Evolutionary conservation across 2,113 vertebrate genomes (phyloP).

Genomic region (Scomber japonicus): DNA sequence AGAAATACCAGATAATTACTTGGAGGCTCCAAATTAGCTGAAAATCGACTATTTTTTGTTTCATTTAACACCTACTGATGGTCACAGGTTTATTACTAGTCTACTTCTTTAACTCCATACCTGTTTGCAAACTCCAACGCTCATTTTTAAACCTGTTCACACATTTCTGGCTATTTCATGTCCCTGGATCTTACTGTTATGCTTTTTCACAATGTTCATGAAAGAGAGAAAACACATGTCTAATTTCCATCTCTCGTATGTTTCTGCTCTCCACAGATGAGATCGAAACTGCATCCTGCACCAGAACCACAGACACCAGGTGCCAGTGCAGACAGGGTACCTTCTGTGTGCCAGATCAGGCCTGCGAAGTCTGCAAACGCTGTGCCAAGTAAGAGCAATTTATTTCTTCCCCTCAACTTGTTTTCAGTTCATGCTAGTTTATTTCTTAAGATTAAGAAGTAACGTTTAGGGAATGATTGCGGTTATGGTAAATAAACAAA

Average conservation of each 20-base stretch:
- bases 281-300: slow-evolving; percentile 71
- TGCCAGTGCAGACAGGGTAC: slow-evolving; percentile 80
- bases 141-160: neutral
- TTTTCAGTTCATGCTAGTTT: too few relatives aligned
- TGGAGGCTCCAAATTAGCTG: neutral
- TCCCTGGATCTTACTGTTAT: neutral
- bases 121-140: neutral
- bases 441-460: too few relatives aligned
- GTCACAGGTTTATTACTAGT: slow-evolving; percentile 23
- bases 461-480: too few relatives aligned
- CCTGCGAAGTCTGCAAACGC: slow-evolving; percentile 87
- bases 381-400: slow-evolving; percentile 77
- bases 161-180: too few relatives aligned
- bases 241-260: neutral
- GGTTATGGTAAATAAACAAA: too few relatives aligned
- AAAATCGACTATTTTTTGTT: neutral
- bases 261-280: slow-evolving; percentile 72
- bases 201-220: neutral
- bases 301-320: slow-evolving; percentile 75
- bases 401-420: neutral
- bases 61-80: neutral
- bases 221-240: too few relatives aligned
- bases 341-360: slow-evolving; percentile 85
- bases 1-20: slow-evolving; percentile 13
- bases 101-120: neutral